Evolutionary conservation across 2,113 vertebrate genomes (phyloP).

Genomic region (Nematolebias whitei): DNA sequence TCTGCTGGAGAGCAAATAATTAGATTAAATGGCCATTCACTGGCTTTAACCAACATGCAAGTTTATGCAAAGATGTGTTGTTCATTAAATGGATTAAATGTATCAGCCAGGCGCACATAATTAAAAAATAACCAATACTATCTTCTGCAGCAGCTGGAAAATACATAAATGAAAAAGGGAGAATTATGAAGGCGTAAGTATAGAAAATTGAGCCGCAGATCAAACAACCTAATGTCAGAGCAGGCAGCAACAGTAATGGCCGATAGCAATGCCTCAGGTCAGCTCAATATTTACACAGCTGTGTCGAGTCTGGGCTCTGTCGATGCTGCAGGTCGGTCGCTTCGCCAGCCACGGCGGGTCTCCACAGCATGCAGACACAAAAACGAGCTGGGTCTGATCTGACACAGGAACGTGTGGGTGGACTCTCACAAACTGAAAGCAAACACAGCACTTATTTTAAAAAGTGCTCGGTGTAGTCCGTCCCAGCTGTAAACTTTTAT

Average conservation of each 20-base stretch:
- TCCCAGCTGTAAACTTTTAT: constrained; percentile 13
- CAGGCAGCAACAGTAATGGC: constrained; percentile 49
- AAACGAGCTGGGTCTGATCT: constrained; percentile 42
- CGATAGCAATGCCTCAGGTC: constrained; percentile 52
- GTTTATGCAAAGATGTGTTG: constrained; percentile 22
- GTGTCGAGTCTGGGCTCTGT: constrained; percentile 64
- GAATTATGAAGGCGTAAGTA: constrained; percentile 36
- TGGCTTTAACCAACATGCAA: constrained; percentile 9
- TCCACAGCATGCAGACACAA: constrained; percentile 25
- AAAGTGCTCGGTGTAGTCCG: constrained; percentile 10
- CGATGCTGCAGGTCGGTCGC: constrained; percentile 44
- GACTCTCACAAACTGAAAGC: constrained; percentile 19
- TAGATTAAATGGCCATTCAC: constrained; percentile 20
- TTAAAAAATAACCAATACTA: constrained; percentile 1
- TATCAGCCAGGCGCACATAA: not conserved
- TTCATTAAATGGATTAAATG: constrained; percentile 3
- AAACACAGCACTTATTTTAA: constrained; percentile 17
- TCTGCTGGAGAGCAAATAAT: constrained; percentile 16
- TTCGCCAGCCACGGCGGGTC: constrained; percentile 44
- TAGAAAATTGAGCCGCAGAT: constrained; percentile 49
- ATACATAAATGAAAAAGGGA: constrained; percentile 7
- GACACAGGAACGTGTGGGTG: constrained; percentile 28
- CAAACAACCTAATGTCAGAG: constrained; percentile 56
- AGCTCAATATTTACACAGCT: constrained; percentile 72
- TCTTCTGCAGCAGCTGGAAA: constrained; percentile 11